phyloP scores from a whole-genome alignment of 2,797 vertebrate genomes.

The Catharus ustulatus region DNA sequence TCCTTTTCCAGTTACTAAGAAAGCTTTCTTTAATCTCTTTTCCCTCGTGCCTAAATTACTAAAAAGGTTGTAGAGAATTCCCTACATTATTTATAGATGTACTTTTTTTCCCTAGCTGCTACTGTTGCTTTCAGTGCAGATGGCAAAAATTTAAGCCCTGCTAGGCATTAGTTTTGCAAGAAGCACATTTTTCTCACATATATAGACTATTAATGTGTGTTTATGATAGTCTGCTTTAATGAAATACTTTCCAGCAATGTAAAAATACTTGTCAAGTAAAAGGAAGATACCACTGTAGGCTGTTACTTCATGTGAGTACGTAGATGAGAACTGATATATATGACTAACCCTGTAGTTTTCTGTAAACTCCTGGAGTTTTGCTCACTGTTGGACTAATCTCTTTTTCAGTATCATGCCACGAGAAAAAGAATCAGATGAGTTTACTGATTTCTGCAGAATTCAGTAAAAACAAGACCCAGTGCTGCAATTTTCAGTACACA shows the following conservation, averaged over 20 bases:
- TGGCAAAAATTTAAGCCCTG: background rate
- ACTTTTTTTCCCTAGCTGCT: background rate
- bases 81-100: conserved; percentile 17
- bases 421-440: background rate
- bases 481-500: background rate
- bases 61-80: background rate
- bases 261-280: background rate
- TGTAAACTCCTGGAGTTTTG: background rate
- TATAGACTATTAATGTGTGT: background rate
- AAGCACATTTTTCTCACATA: background rate
- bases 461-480: background rate
- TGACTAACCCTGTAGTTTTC: background rate
- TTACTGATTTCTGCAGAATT: background rate
- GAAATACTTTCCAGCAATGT: background rate
- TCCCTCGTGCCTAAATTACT: background rate
- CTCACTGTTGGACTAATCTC: background rate
- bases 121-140: background rate
- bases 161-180: background rate
- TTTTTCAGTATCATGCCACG: background rate
- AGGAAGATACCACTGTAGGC: background rate
- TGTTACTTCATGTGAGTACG: background rate
- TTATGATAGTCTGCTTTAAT: background rate
- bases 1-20: background rate
- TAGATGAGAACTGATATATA: background rate
- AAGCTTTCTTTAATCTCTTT: background rate